These are phyloP conservation scores for Pristiophorus japonicus DNA, from an alignment of 2,113 vertebrate species.

Conservation along the genomic window DNA sequence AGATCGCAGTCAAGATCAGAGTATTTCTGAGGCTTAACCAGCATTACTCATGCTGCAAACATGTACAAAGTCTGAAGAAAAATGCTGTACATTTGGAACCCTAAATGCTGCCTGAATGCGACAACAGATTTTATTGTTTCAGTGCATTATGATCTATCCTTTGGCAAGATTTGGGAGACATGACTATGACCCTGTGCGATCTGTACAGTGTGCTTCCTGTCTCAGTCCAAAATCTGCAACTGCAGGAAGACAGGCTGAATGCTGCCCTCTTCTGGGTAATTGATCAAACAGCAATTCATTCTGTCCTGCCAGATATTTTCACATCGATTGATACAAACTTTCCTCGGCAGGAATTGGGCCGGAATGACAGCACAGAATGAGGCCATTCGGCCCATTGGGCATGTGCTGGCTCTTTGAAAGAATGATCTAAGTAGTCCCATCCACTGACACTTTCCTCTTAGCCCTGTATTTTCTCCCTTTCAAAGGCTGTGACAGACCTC, in stretches of 20 bases:
- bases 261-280: neutral
- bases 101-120: neutral
- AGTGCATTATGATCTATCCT: neutral
- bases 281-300: neutral
- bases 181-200: neutral
- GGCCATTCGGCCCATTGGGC: neutral
- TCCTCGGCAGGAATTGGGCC: neutral
- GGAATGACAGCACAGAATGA: neutral
- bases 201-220: too few relatives aligned
- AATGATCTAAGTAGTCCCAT: neutral
- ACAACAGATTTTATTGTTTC: neutral
- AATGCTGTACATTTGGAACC: neutral
- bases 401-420: neutral
- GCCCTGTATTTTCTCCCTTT: neutral
- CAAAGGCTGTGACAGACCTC: neutral
- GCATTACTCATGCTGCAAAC: neutral
- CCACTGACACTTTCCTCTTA: too few relatives aligned
- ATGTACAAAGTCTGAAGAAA: neutral
- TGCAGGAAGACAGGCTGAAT: neutral
- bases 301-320: neutral
- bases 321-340: neutral
- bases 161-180: neutral
- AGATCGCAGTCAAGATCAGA: neutral
- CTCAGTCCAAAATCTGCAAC: neutral
- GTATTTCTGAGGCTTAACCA: neutral